phyloP scores from a whole-genome alignment of 2,113 vertebrate species.

The Paradoxurus hermaphroditus region DNA sequence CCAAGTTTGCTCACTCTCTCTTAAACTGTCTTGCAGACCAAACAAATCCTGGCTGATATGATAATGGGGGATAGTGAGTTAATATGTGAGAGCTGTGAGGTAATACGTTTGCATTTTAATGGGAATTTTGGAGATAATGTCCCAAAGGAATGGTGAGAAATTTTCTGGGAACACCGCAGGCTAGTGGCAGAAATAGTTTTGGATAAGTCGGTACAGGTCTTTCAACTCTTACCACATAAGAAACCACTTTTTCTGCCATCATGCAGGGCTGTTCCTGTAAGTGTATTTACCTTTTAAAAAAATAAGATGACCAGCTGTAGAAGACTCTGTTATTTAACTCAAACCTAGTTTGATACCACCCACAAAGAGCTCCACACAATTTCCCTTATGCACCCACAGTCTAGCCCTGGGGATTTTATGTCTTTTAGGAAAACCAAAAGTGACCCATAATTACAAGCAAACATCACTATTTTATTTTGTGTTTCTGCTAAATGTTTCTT shows the following conservation, averaged over 20 bases:
- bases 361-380: not conserved
- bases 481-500: slow-evolving; percentile 28
- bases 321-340: slow-evolving; percentile 19
- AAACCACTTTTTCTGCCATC: slow-evolving; percentile 27
- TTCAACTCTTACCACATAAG: slow-evolving; percentile 18
- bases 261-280: not conserved
- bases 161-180: not conserved
- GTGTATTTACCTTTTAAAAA: slow-evolving; percentile 12
- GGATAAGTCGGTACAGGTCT: not conserved
- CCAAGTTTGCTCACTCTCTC: not conserved
- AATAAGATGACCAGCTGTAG: not conserved
- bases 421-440: slow-evolving; percentile 31
- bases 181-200: slow-evolving; percentile 27
- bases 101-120: not conserved
- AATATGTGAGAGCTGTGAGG: not conserved
- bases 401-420: slow-evolving; percentile 4
- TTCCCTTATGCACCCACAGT: not conserved
- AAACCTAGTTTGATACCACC: not conserved
- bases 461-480: not conserved
- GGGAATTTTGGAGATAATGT: not conserved
- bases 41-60: not conserved
- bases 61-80: not conserved
- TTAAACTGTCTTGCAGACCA: not conserved
- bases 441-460: slow-evolving; percentile 38
- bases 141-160: slow-evolving; percentile 19